These are phyloP conservation scores for Cavia porcellus DNA, from an alignment of 2,113 vertebrate genomes.

Conservation along the genomic window DNA sequence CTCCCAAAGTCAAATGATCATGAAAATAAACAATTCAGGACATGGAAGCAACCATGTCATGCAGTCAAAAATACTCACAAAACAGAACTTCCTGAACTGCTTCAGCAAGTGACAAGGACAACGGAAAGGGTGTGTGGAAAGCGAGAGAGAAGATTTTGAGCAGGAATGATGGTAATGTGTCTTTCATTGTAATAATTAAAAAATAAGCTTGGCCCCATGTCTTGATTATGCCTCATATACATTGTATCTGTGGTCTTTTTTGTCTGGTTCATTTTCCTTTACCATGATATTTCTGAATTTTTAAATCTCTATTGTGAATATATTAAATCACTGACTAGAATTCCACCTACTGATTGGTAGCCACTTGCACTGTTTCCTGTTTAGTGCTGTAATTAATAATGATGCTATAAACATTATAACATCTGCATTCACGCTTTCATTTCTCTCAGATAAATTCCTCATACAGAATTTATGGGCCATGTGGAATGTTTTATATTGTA, in stretches of 20 bases:
- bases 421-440: background rate
- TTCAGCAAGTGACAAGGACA: background rate
- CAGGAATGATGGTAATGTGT: background rate
- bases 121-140: background rate
- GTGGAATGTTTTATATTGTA: background rate
- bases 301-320: background rate
- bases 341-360: background rate
- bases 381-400: background rate
- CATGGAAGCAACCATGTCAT: background rate
- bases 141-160: background rate
- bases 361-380: background rate
- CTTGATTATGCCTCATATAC: background rate
- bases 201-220: background rate
- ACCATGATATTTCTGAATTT: background rate
- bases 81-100: background rate
- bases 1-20: background rate
- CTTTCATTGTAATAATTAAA: background rate
- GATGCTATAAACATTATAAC: background rate
- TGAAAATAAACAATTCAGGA: background rate
- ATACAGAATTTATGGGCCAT: background rate
- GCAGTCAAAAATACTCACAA: background rate
- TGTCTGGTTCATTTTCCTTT: background rate
- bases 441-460: background rate
- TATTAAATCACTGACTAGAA: background rate
- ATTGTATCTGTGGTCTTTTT: background rate